These are phyloP conservation scores for Varroa destructor DNA, from an alignment of 1,140 invertebrate species.

Conservation along the genomic window DNA sequence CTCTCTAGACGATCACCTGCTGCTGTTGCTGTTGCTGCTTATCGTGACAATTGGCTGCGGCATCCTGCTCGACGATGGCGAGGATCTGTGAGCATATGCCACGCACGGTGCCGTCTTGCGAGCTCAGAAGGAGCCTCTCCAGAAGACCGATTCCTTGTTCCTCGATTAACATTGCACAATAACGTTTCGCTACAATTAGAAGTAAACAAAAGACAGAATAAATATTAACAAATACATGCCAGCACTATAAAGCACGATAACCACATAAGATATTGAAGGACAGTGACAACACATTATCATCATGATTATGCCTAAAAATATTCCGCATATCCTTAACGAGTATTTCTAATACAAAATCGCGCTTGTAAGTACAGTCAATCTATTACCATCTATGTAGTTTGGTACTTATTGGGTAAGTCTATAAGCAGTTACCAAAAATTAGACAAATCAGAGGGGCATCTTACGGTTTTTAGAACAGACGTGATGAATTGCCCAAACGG, in stretches of 20 bases:
- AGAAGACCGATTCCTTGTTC: constrained; percentile 51
- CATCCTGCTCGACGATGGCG: constrained; percentile 29
- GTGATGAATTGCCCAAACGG: constrained; percentile 68
- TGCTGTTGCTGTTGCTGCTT: constrained; percentile 9
- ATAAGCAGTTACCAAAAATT: not conserved
- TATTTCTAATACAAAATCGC: too few species aligned
- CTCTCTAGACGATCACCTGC: constrained; percentile 15
- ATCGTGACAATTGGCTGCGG: constrained; percentile 12
- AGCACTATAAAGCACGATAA: not conserved
- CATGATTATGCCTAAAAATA: too few species aligned
- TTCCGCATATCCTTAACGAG: too few species aligned
- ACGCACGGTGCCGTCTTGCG: constrained; percentile 29
- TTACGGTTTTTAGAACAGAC: constrained; percentile 64
- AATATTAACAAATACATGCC: not conserved
- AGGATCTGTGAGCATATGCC: constrained; percentile 33
- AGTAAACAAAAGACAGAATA: not conserved
- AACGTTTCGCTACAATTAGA: constrained; percentile 51
- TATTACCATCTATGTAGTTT: not conserved
- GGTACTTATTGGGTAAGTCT: not conserved
- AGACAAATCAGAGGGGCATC: constrained; percentile 33
- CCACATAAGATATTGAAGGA: not conserved
- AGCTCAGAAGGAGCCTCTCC: constrained; percentile 39
- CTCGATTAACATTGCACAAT: constrained; percentile 55
- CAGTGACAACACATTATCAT: not conserved
- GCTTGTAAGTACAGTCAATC: too few species aligned